Conservation (phyloP, 2,113 vertebrate species). For the Tyrannus savana region DNA sequence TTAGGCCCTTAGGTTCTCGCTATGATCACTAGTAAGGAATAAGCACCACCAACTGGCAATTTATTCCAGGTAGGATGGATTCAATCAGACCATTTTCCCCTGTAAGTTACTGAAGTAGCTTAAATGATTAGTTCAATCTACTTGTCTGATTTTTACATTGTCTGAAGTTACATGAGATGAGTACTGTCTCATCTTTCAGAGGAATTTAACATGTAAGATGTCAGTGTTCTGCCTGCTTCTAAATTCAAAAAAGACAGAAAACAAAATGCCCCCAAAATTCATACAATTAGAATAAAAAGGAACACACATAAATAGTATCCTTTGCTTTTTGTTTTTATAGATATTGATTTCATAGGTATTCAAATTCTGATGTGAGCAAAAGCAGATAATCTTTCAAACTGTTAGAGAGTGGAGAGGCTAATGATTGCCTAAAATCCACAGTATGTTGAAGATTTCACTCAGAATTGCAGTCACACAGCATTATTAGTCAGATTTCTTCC, state of each 20-base stretch:
- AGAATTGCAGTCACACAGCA: neutral
- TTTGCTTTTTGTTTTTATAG: neutral
- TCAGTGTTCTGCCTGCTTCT: neutral
- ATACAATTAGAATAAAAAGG: neutral
- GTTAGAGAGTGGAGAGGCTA: neutral
- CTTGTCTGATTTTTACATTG: constrained; percentile 32
- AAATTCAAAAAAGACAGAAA: neutral
- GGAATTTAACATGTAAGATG: neutral
- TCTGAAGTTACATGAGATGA: constrained; percentile 1
- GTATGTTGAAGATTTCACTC: neutral
- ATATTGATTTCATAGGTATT: neutral
- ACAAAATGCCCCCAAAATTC: neutral
- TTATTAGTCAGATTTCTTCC: neutral
- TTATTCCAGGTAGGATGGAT: neutral
- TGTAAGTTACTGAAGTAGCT: neutral
- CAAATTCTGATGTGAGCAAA: neutral
- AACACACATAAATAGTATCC: neutral
- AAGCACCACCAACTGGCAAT: neutral
- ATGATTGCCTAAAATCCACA: neutral
- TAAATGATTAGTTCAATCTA: neutral
- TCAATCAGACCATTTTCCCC: neutral
- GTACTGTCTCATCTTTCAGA: neutral
- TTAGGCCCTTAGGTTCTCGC: neutral
- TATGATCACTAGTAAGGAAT: neutral
- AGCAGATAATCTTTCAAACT: neutral